phyloP scores from a whole-genome alignment of 2,888 invertebrate genomes.

The Chrysomela aeneicollis region DNA sequence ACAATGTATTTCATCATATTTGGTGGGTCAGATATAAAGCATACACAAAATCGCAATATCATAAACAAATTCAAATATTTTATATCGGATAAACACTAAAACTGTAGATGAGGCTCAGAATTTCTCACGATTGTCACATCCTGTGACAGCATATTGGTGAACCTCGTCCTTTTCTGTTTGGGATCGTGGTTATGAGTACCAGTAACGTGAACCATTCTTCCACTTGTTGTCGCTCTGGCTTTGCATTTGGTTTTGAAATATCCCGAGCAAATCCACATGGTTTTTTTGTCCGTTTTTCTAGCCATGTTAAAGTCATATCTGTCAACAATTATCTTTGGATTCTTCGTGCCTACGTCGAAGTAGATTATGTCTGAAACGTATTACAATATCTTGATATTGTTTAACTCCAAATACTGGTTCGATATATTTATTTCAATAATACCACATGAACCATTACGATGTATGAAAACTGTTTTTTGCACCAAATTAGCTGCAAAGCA shows the following conservation, averaged over 20 bases:
- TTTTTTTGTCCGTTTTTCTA: conserved; percentile 46
- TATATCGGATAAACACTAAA: not conserved
- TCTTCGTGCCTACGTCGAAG: conserved; percentile 47
- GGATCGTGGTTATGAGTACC: conserved; percentile 47
- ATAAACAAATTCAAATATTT: too few species aligned
- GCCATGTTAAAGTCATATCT: conserved; percentile 49
- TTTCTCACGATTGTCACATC: conserved; percentile 44
- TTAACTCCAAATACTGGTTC: too few species aligned
- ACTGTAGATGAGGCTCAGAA: not conserved
- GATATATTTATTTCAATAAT: too few species aligned
- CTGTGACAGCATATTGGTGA: conserved; percentile 48
- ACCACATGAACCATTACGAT: too few species aligned
- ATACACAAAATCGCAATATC: too few species aligned
- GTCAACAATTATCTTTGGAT: conserved; percentile 50
- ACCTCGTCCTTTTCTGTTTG: conserved; percentile 38
- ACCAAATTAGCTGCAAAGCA: too few species aligned
- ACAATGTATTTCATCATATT: too few species aligned
- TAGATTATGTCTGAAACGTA: conserved; percentile 46
- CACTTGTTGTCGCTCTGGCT: conserved; percentile 47
- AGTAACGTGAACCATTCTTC: conserved; percentile 46
- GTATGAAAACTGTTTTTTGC: too few species aligned
- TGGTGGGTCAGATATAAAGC: too few species aligned
- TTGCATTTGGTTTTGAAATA: conserved; percentile 51
- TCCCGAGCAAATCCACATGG: conserved; percentile 48
- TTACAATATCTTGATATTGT: not conserved